Evolutionary conservation across 2,888 invertebrate genomes (phyloP).

Genomic region (Alcis repandata): DNA sequence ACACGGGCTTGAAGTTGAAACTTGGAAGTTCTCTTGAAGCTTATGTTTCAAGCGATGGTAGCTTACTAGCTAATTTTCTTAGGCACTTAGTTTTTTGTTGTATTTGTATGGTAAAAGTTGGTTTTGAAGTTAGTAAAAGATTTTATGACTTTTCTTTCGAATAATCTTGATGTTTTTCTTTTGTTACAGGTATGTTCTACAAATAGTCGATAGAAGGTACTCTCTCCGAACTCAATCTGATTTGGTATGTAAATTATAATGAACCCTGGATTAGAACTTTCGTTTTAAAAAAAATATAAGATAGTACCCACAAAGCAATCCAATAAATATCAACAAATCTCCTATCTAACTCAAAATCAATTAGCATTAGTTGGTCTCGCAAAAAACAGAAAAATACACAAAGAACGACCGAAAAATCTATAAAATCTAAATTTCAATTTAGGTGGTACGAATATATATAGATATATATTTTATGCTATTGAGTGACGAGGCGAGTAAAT

Average conservation of each 20-base stretch:
- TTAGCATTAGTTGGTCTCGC: too few species aligned
- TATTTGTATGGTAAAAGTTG: not conserved
- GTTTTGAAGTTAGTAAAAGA: not conserved
- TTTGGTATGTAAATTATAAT: not conserved
- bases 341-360: too few species aligned
- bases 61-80: not conserved
- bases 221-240: not conserved
- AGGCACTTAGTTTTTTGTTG: not conserved
- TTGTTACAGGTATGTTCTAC: constrained; percentile 11
- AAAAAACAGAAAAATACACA: too few species aligned
- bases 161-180: not conserved
- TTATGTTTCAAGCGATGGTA: not conserved
- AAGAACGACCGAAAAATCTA: too few species aligned
- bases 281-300: too few species aligned
- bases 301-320: too few species aligned
- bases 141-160: not conserved
- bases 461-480: too few species aligned
- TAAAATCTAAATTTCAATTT: too few species aligned
- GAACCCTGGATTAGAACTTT: not conserved
- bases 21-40: constrained; percentile 14
- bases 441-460: too few species aligned
- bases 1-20: constrained; percentile 16
- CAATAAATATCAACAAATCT: too few species aligned
- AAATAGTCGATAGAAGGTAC: not conserved
- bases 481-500: too few species aligned